Conservation (phyloP, 1,140 invertebrate genomes). For the Pseudomyrmex pallidus region DNA sequence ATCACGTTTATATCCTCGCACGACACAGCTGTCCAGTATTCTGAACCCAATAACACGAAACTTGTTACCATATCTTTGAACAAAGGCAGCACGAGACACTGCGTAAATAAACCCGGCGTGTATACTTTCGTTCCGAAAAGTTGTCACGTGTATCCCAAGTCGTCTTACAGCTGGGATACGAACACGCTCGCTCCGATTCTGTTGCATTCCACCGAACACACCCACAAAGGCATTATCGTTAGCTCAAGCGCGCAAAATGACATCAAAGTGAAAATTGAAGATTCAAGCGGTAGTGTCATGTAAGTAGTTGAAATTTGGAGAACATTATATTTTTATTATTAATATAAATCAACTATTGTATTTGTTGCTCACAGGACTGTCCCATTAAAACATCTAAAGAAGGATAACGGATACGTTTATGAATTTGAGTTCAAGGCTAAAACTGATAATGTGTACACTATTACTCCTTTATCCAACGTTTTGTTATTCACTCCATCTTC, state of each 20-base stretch:
- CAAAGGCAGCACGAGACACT: conserved; percentile 87
- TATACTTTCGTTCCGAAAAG: conserved; percentile 92
- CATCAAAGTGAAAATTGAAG: conserved; percentile 78
- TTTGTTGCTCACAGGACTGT: conserved; percentile 74
- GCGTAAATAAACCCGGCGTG: conserved; percentile 88
- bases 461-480: conserved; percentile 88
- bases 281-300: conserved; percentile 68
- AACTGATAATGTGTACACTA: conserved; percentile 86
- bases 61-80: conserved; percentile 80
- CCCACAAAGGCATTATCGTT: conserved; percentile 78
- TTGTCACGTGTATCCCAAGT: conserved; percentile 92
- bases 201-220: conserved; percentile 79
- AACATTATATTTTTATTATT: conserved; percentile 3
- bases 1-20: conserved; percentile 90
- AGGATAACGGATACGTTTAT: conserved; percentile 82
- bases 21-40: conserved; percentile 85
- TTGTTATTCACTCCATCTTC: conserved; percentile 91
- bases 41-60: conserved; percentile 72
- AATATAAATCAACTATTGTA: neutral
- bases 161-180: conserved; percentile 83
- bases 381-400: conserved; percentile 78
- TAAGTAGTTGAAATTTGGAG: conserved; percentile 57
- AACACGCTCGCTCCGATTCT: conserved; percentile 78
- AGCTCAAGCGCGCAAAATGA: conserved; percentile 70
- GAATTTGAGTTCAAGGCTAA: conserved; percentile 85